Percentiles rank a stretch among this genome's conserved stretches.
Conservation (phyloP, 1,140 invertebrate genomes). For the Cotesia chilonis region DNA sequence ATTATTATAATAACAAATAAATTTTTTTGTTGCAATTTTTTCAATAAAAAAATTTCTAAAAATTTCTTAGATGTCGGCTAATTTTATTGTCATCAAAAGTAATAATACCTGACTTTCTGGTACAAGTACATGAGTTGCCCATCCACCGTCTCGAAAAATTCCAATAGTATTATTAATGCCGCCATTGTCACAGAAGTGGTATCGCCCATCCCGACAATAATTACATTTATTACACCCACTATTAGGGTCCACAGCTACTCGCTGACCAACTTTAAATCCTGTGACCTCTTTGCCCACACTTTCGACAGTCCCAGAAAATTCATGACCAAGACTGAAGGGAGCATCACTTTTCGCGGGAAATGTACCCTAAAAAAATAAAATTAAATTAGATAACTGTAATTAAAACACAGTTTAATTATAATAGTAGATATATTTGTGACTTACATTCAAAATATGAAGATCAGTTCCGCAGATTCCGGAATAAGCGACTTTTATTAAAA, state of each 20-base stretch:
- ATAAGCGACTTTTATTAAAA: constrained; percentile 73
- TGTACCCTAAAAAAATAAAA: constrained; percentile 64
- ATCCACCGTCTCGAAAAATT: constrained; percentile 73
- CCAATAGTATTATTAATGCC: constrained; percentile 73
- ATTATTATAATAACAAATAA: no score
- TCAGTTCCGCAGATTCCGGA: constrained; percentile 84
- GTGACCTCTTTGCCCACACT: constrained; percentile 69
- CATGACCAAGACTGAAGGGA: constrained; percentile 73
- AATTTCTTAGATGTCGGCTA: background rate
- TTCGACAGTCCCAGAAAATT: constrained; percentile 73
- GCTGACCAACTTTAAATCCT: constrained; percentile 71
- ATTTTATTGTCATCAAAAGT: background rate
- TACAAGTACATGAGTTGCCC: constrained; percentile 71
- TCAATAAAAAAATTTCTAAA: no score
- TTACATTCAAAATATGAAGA: constrained; percentile 77
- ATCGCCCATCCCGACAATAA: constrained; percentile 69
- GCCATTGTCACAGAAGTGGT: constrained; percentile 70
- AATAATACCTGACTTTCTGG: constrained; percentile 69
- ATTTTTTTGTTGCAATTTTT: no score
- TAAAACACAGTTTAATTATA: constrained; percentile 18
- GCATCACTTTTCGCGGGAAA: constrained; percentile 70
- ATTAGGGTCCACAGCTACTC: constrained; percentile 75
- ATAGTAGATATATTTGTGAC: constrained; percentile 5
- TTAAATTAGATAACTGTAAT: constrained; percentile 3
- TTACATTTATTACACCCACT: constrained; percentile 71